These are phyloP conservation scores for Propithecus deckenii DNA, from an alignment of 2,797 vertebrate genomes.

Conservation along the genomic window DNA sequence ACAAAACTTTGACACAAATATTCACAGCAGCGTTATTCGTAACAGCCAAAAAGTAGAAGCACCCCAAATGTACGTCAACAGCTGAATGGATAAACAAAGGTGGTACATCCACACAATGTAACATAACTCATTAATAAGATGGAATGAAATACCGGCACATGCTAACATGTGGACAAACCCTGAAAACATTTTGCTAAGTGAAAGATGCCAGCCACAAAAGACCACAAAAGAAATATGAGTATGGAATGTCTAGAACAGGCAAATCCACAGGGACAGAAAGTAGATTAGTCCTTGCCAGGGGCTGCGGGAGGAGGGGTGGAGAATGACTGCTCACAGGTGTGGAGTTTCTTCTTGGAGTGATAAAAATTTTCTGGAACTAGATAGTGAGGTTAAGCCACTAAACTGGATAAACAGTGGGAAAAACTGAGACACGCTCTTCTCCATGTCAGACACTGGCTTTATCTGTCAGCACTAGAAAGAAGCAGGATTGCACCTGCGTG, in stretches of 20 bases:
- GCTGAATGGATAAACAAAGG: accelerated
- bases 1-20: background rate
- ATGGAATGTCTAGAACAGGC: accelerated
- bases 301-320: accelerated
- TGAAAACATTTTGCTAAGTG: background rate
- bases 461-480: background rate
- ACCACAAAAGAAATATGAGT: accelerated
- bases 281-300: accelerated
- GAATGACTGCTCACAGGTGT: accelerated
- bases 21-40: accelerated
- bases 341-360: background rate
- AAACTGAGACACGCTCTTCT: accelerated
- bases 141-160: accelerated
- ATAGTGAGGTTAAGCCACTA: no score
- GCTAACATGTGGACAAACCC: accelerated
- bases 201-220: background rate
- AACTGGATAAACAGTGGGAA: accelerated
- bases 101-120: accelerated
- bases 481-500: accelerated
- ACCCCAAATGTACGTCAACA: accelerated
- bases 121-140: accelerated
- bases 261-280: background rate
- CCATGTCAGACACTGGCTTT: background rate
- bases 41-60: no score
- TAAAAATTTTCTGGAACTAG: background rate